Percentiles rank a stretch among this genome's conserved stretches.
Conservation (phyloP, 2,113 vertebrate species). For the Sciurus niger region DNA sequence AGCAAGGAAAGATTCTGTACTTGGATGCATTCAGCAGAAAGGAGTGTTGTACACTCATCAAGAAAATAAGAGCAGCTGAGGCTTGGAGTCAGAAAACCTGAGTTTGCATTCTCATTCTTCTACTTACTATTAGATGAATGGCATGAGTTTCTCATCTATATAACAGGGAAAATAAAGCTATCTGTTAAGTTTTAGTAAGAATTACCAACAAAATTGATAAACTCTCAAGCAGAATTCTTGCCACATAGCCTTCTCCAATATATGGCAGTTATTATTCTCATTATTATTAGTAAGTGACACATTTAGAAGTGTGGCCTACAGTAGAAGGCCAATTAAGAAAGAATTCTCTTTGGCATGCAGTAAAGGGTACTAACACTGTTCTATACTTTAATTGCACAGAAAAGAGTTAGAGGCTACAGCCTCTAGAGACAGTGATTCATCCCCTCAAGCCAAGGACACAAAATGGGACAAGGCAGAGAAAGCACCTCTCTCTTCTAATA, state of each 20-base stretch:
- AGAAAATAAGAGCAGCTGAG: neutral
- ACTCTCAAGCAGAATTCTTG: conserved; percentile 22
- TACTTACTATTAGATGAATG: neutral
- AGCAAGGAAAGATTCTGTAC: neutral
- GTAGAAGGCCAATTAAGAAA: conserved; percentile 45
- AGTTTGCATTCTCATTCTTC: neutral
- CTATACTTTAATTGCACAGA: conserved; percentile 47
- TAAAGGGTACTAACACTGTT: neutral
- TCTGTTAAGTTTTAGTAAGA: neutral
- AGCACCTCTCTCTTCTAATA: neutral
- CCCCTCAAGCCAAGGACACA: conserved; percentile 46
- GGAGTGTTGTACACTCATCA: neutral
- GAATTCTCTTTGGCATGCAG: conserved; percentile 52
- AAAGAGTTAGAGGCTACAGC: neutral
- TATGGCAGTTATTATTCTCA: neutral
- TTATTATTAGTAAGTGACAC: conserved; percentile 3
- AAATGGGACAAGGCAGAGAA: neutral
- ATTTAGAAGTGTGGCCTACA: neutral
- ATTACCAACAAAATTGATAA: conserved; percentile 29
- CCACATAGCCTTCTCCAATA: conserved; percentile 4
- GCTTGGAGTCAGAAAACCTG: neutral
- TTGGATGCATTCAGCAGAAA: neutral
- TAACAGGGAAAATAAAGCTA: neutral
- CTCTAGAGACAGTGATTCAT: conserved; percentile 31
- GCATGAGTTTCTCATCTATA: neutral